Evolutionary conservation across 2,797 vertebrate species (phyloP).

Genomic region (Sebastiscus albofasciatus): DNA sequence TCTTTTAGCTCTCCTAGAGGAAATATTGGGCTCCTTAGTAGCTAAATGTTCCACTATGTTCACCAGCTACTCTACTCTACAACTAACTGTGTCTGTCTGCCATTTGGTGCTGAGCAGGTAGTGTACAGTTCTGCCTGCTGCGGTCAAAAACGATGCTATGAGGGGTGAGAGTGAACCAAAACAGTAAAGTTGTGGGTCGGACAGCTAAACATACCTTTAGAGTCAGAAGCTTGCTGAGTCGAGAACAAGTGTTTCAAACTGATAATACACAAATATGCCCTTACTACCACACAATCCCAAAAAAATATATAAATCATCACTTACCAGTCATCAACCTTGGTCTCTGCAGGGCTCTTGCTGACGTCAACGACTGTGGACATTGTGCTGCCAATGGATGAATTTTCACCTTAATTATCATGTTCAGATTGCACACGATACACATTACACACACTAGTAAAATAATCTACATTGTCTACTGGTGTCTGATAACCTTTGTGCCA

Average conservation of each 20-base stretch:
- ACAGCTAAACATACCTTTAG: no score
- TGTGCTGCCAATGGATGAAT: not conserved
- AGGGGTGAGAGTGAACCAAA: no score
- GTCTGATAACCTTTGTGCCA: not conserved
- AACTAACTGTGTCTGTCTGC: no score
- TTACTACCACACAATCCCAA: not conserved
- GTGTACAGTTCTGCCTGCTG: no score
- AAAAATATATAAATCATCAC: not conserved
- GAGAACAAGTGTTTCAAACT: not conserved
- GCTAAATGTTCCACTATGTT: no score
- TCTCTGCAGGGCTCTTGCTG: not conserved
- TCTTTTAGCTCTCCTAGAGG: no score
- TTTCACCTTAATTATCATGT: not conserved
- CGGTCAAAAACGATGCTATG: no score
- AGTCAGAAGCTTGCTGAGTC: not conserved
- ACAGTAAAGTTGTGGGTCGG: no score
- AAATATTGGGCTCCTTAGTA: no score
- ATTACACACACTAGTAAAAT: not conserved
- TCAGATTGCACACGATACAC: not conserved
- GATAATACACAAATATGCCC: not conserved
- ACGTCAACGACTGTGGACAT: not conserved
- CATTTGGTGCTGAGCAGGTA: no score
- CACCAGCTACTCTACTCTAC: no score
- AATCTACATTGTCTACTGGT: not conserved
- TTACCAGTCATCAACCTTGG: not conserved